Base-by-base conservation (phyloP, 2,113 vertebrate genomes). In the Arenaria interpres region DNA sequence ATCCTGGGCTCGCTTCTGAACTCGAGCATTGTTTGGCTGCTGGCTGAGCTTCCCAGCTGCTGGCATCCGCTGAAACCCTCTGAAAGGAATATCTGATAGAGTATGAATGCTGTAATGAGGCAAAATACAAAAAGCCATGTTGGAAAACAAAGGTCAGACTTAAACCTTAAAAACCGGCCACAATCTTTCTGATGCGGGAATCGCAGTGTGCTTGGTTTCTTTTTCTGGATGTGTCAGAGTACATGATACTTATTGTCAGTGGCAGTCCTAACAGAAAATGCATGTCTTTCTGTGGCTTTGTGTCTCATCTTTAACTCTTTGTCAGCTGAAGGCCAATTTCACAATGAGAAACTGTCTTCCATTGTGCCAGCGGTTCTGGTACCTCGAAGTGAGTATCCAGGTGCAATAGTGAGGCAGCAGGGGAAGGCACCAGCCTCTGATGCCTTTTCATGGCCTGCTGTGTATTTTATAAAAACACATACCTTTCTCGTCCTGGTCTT, bases 21-120 rank as follows among this genome's bases (percentile, higher is more conserved):
- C 89, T 73, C 2, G 0, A 82, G 82, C 71, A 95, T 97, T 97
- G 96, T 96, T 90, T 73, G 86, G 59, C 95, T 95, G 75, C 82
- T 95, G 86, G 81, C 90, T 59, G 87, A 91, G 84, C 88, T 95
- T 97, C 86, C 89, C 92, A 93, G 96, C 94, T 97, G 96, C 90
- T 97, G 88, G 89, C 89, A 89, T 90, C 79, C 48, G 1, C 75
- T 50, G 90, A 75, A 96, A 72, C 68, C 63, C 89, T 90, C 87
- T 91, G 92, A 96, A 97, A 94, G 85, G 89, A 96, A 83, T 89
- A 93, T 86, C 85, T 96, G 90, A 96, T 92, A 69, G 74, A 66
- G 63, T 51, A 18, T 56, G 81, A 95, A 92, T 96, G 74, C 63
- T 73, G 81, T 91, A 95, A 89, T 96, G 89, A 60, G 85, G 85